Base-by-base conservation (phyloP, 30 jellyfish, hydroid and myxozoan species). In the Aurelia sp. region DNA sequence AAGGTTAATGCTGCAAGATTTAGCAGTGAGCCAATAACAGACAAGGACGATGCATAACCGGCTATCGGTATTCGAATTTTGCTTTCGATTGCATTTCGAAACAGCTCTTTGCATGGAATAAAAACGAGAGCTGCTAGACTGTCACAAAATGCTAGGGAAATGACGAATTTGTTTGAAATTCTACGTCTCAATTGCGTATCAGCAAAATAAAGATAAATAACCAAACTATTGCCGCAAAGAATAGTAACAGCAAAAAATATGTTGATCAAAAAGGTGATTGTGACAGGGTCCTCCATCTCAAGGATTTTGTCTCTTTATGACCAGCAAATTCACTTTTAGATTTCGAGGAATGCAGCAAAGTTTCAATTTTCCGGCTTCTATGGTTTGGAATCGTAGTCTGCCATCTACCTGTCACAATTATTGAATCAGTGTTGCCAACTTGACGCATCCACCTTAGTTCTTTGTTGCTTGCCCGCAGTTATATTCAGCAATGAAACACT, bases 1-100 rank as follows among this genome's bases (percentile, higher is more conserved):
- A 72, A 87, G 8, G 96, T 87, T 63, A 87, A 55, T 17, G 96
- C 96, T 4, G 81, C 61, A 17, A 87, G 81, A 58, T 87, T 87
- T 64, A 79, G 59, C 82, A 87, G 18, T 18, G 96, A 87, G 19
- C 96, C 88, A 19, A 74, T 69, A 10, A 80, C 71, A 10, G 87
- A 72, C 4, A 87, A 10, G 12, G 96, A 87, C 13, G 96, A 77
- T 4, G 78, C 89, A 51, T 76, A 87, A 35, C 90, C 96, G 13
- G 72, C 78, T 11, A 74, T 30, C 9, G 88, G 88, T 51, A 74
- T 15, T 35, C 68, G 66, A 5, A 87, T 53, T 16, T 48, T 86
- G 24, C 62, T 77, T 53, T 74, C 76, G 3, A 85, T 85, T 15
- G 72, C 78, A n/a, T 55, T 71, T 5, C 52, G 68, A 61, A 85